phyloP scores from a whole-genome alignment of 2,113 vertebrate species.

The Sinocyclocheilus anophthalmus region DNA sequence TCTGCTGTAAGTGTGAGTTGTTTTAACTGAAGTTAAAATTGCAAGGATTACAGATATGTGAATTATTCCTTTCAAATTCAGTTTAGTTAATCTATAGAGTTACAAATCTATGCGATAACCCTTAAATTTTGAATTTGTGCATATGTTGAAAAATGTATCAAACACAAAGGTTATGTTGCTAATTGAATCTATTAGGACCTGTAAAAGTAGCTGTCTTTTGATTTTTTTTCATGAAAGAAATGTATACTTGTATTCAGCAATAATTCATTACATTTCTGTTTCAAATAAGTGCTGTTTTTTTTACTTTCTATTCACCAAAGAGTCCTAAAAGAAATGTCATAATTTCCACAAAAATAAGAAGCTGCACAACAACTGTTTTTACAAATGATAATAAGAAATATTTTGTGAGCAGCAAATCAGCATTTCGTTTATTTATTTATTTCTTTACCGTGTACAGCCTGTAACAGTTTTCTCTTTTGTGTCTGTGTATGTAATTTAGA shows the following conservation, averaged over 20 bases:
- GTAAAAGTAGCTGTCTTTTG: no score
- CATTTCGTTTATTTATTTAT: neutral
- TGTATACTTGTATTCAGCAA: no score
- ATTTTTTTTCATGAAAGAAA: no score
- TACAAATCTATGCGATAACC: slow-evolving; percentile 7
- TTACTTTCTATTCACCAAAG: no score
- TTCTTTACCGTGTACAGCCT: neutral
- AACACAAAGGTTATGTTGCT: neutral
- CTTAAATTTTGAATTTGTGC: neutral
- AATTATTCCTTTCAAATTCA: slow-evolving; percentile 38
- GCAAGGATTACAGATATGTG: slow-evolving; percentile 35
- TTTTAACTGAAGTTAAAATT: slow-evolving; percentile 60
- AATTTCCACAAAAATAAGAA: no score
- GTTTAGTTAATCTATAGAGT: slow-evolving; percentile 17
- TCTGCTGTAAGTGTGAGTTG: slow-evolving; percentile 46
- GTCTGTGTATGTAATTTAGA: neutral
- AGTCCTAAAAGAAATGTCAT: no score
- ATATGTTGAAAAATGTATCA: neutral
- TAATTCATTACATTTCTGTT: neutral
- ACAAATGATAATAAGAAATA: neutral
- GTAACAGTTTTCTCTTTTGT: neutral
- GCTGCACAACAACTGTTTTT: neutral
- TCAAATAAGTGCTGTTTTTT: neutral
- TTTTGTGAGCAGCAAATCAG: neutral
- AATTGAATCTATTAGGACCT: neutral